Evolutionary conservation across 2,888 invertebrate genomes (phyloP).

Genomic region (Brenthis daphne): DNA sequence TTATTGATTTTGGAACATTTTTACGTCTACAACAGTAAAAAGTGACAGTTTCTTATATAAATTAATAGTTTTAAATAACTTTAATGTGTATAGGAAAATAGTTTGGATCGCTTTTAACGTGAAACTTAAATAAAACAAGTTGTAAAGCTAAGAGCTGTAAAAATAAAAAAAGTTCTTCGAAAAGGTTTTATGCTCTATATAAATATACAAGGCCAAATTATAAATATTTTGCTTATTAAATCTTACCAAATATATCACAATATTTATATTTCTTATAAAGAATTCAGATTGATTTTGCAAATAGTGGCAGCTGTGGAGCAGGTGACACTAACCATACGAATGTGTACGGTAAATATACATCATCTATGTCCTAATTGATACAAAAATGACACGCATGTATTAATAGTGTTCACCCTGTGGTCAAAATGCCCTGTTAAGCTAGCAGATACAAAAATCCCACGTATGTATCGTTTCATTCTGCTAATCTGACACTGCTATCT

Average conservation of each 20-base stretch:
- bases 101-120: not conserved
- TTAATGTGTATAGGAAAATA: not conserved
- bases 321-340: slow-evolving; percentile 7
- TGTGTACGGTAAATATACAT: not conserved
- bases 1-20: slow-evolving; percentile 26
- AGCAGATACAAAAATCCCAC: no score
- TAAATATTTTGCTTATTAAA: not conserved
- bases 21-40: slow-evolving; percentile 4
- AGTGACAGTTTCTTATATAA: not conserved
- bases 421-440: no score
- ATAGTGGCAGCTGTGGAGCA: slow-evolving; percentile 6
- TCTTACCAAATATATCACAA: not conserved
- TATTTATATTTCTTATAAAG: not conserved
- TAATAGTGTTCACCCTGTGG: not conserved
- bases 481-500: no score
- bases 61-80: slow-evolving; percentile 4
- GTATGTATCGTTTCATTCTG: no score
- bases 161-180: no score
- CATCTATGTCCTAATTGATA: not conserved
- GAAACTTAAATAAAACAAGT: no score
- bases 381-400: not conserved
- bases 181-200: no score
- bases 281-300: slow-evolving; percentile 1
- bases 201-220: no score
- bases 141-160: no score